Percentiles rank a stretch among this genome's conserved stretches.
These are phyloP conservation scores for Hystrix cristata DNA, from an alignment of 2,113 vertebrate species.

Conservation along the genomic window DNA sequence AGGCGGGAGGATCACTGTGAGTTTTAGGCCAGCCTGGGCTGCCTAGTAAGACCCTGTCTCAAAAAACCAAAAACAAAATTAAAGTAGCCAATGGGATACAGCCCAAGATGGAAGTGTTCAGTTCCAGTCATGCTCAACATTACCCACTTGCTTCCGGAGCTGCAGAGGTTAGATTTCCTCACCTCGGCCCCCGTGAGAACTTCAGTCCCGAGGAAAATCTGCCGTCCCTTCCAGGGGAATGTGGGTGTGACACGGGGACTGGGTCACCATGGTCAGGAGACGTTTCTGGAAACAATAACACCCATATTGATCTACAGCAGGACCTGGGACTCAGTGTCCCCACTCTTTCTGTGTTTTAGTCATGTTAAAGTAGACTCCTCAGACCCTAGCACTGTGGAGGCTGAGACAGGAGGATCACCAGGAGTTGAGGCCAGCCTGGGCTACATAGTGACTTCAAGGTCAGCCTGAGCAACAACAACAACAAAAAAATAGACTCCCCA, in stretches of 20 bases:
- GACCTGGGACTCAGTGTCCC: neutral
- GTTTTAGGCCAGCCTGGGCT: neutral
- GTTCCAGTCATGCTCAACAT: neutral
- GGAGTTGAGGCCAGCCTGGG: neutral
- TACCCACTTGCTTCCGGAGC: neutral
- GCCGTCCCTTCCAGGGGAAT: neutral
- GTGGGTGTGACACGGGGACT: neutral
- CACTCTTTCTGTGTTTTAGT: neutral
- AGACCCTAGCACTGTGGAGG: neutral
- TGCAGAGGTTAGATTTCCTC: neutral
- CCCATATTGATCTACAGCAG: neutral
- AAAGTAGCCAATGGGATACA: neutral
- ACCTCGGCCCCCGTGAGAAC: neutral
- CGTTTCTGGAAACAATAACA: neutral
- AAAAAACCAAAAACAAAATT: neutral
- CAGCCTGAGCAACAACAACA: neutral
- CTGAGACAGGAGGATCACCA: neutral
- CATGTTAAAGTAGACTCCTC: neutral
- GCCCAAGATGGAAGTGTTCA: neutral
- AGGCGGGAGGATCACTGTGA: neutral
- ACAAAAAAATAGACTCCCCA: neutral
- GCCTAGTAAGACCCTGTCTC: neutral
- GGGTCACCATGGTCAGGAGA: neutral
- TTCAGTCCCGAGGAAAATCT: neutral
- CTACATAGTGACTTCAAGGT: neutral